phyloP scores from a whole-genome alignment of 2,797 vertebrate species.

The Muraenolepis orangiensis region DNA sequence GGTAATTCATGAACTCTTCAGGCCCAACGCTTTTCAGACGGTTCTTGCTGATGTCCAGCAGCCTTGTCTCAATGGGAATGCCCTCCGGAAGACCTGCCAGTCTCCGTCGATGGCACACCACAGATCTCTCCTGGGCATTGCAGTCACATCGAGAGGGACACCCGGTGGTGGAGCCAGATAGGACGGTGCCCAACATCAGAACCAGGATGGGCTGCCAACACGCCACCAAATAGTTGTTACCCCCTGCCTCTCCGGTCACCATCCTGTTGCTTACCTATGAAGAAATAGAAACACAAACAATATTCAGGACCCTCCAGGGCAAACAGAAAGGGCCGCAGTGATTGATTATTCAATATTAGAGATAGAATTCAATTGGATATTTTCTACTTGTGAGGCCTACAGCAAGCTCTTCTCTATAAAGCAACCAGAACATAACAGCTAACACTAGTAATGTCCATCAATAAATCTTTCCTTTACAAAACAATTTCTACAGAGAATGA shows the following conservation, averaged over 20 bases:
- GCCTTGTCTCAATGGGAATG: slow-evolving; percentile 90
- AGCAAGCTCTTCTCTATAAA: not conserved
- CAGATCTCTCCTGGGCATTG: slow-evolving; percentile 91
- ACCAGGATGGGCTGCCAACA: slow-evolving; percentile 99
- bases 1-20: slow-evolving; percentile 94
- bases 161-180: slow-evolving; percentile 92
- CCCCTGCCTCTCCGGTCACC: slow-evolving; percentile 85
- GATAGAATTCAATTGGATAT: not conserved
- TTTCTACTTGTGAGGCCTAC: not conserved
- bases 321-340: not conserved
- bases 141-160: slow-evolving; percentile 97
- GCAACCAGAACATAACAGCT: not conserved
- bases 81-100: slow-evolving; percentile 89
- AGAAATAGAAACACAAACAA: slow-evolving; percentile 37
- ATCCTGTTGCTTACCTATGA: slow-evolving; percentile 93
- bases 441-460: not conserved
- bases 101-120: slow-evolving; percentile 90
- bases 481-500: not conserved
- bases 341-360: not conserved
- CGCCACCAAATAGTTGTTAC: slow-evolving; percentile 94
- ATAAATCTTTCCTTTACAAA: not conserved
- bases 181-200: slow-evolving; percentile 93
- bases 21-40: slow-evolving; percentile 91
- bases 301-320: not conserved
- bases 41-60: slow-evolving; percentile 96